Percentiles rank a stretch among this genome's conserved stretches.
Evolutionary conservation across 37 sponge, comb jelly and placozoan species (phyloP).

Genomic region (Petrosia ficiformis): DNA sequence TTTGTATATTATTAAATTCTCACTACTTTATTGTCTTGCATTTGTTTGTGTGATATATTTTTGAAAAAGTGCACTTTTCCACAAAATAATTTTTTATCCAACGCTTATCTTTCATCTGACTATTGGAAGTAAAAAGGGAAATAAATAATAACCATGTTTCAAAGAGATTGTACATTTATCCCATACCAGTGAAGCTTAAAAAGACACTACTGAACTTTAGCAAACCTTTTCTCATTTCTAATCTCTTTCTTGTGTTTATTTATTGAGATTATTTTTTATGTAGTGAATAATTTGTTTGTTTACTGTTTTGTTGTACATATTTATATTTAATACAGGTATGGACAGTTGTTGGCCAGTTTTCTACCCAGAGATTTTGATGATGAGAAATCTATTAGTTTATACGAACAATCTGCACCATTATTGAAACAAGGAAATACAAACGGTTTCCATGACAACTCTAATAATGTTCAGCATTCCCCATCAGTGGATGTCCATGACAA

Average conservation of each 20-base stretch:
- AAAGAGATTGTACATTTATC: too few species aligned
- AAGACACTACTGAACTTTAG: too few species aligned
- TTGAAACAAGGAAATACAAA: background rate
- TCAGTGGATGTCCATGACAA: too few species aligned
- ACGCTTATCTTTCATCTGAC: too few species aligned
- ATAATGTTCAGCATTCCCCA: too few species aligned
- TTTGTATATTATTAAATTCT: conserved; percentile 7
- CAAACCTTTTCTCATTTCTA: background rate
- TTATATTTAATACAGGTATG: conserved; percentile 30
- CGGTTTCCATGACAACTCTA: too few species aligned
- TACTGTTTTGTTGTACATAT: too few species aligned
- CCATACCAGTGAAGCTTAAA: too few species aligned
- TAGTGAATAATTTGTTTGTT: background rate
- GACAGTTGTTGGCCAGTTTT: conserved; percentile 56
- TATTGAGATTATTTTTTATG: background rate
- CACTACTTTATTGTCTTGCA: background rate
- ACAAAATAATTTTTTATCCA: too few species aligned
- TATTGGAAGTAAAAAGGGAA: too few species aligned
- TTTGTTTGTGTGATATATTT: background rate
- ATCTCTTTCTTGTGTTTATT: background rate
- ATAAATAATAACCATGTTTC: too few species aligned
- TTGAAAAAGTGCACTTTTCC: background rate
- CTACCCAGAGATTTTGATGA: conserved; percentile 26
- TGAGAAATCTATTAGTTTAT: conserved; percentile 49
- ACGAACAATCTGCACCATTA: background rate